Conservation (phyloP, 2,113 vertebrate species). For the Lipotes vexillifer region DNA sequence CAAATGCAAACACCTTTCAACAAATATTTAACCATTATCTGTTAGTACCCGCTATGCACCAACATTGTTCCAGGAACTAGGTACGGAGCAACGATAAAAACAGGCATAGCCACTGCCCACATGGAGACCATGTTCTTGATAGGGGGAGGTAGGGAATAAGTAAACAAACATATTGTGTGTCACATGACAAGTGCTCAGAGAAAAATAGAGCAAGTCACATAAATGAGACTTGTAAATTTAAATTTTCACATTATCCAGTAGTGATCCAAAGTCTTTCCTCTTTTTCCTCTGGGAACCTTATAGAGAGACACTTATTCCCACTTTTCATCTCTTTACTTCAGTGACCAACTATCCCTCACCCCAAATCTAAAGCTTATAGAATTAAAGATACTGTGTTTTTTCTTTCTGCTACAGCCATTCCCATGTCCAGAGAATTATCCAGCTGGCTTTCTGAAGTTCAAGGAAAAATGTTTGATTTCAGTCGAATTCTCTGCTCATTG, state of each 20-base stretch:
- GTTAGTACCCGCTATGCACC: background rate
- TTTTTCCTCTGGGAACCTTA: background rate
- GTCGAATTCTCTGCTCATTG: background rate
- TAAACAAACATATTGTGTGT: background rate
- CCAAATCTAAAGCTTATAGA: background rate
- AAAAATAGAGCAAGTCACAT: background rate
- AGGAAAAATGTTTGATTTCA: slow-evolving; percentile 9
- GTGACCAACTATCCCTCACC: background rate
- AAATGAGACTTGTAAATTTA: no score
- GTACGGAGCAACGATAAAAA: background rate
- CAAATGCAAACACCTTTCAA: background rate
- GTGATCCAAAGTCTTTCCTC: background rate
- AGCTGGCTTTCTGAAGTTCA: slow-evolving; percentile 23
- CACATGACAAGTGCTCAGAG: background rate
- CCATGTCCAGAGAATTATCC: background rate
- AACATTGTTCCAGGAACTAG: background rate
- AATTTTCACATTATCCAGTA: background rate
- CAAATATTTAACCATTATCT: background rate
- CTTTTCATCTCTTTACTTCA: background rate
- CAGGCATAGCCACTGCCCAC: background rate
- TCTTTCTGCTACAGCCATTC: slow-evolving; percentile 4
- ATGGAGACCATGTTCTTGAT: background rate
- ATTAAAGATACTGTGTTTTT: background rate
- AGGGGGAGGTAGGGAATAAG: background rate
- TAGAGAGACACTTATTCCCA: background rate